Evolutionary conservation across 1,140 invertebrate species (phyloP), one percentile per base, ranked within the genome.

Genomic region (Ostrea edulis): DNA sequence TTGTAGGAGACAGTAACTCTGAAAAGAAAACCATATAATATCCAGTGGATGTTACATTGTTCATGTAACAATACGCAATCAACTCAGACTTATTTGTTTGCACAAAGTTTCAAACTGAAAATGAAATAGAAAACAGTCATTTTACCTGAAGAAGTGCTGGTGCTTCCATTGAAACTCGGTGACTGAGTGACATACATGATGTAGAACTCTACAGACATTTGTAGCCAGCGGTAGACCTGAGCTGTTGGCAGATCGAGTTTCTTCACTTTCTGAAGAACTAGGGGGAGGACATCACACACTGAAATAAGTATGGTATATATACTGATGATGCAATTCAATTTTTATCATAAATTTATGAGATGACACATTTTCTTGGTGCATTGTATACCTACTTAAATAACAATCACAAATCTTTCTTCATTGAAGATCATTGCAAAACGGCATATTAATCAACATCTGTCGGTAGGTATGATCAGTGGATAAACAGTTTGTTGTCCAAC

Each of bases 251-350:
- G 94, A 12, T 96, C 94, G 14, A 95, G 93, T 85, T 96, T 95
- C 82, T 96, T 96, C 86, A 96, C 85, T 54, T 91, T 92, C 29
- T 93, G 96, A 44, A 94, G 96, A 29, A 97, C 95, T 55, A 97
- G 94, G 8, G 97, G 97, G 84, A 97, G 94, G 35, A 97, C 96
- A 93, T 97, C 97, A 90, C 97, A 97, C 9, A 97, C 95, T 95
- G 86, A 58, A 88, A 89, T 25, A 85, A 35, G 25, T 44, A 44
- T 44, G 35, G n/a, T 44, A 5, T 1, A 44, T 44, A 44, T 9
- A 17, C 8, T 35, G 71, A 22, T 35, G 25, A 81, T 81, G 71
- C n/a, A 25, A 22, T 81, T 81, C 0, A 81, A 81, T 12, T 44
- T 44, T 44, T 44, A 44, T 44, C 5, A 44, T 2, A 5, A 44